Evolutionary conservation across 2,113 vertebrate genomes (phyloP), one percentile per base, ranked within the genome.

Genomic region (Recurvirostra avosetta): DNA sequence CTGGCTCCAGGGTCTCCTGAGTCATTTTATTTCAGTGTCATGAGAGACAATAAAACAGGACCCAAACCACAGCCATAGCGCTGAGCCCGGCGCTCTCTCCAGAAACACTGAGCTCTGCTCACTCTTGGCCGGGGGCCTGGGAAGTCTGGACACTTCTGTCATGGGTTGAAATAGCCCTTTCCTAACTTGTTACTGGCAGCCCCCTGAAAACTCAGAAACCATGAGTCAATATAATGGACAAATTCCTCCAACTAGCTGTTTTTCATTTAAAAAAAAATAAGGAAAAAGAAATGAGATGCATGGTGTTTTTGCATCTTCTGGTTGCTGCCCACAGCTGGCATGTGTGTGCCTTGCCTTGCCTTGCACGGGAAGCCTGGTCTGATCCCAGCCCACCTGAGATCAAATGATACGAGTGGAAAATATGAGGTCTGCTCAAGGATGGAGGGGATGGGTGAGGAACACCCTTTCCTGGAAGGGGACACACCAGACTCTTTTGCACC

Each of bases 91-190:
- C 12, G 4, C 45, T 87, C 43, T 88, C 80, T 94, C 86, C 92
- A 91, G 91, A 77, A 71, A 62, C 30, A 17, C 49, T 82, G 78
- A 78, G 85, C 78, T 94, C 92, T 27, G 12, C 80, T 88, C 56
- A 82, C 55, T 53, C 86, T 94, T 96, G 95, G 94, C 84, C 14
- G 6, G 30, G 32, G 40, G 66, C 90, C 94, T 5, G 2, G 67
- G 77, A 81, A 93, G 90, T 80, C 73, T 92, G 96, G 72, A 27
- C 55, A 27, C 34, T 94, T 76, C 87, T 94, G 32, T 16, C 40
- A 20, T 25, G 68, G 15, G 50, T 50, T 88, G 76, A 96, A 94
- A 80, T 26, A 87, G 27, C 36, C 86, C 59, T 89, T 91, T 94
- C 45, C 67, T 80, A 72, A 55, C 41, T 89, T 68, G 34, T 88